Base-by-base conservation (phyloP, 2,113 vertebrate species). In the Microtus richardsoni region DNA sequence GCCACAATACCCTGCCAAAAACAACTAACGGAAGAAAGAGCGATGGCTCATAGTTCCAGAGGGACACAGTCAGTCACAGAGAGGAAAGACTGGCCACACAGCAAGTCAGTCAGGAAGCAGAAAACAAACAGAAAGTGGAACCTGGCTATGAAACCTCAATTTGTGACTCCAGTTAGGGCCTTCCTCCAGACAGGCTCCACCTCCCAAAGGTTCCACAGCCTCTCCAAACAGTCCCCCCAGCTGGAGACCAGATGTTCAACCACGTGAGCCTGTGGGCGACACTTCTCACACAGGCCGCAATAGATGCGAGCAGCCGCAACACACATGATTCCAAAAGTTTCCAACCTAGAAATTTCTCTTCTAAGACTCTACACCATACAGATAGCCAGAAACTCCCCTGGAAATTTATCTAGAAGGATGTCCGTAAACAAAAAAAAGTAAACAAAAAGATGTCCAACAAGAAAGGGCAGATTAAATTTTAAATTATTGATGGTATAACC, bases 401-500 rank as follows among this genome's bases (percentile, higher is more conserved):
- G 88, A 95, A 58, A 54, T 62, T 60, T 90, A 73, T 96, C 95
- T 95, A 93, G 39, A 89, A 93, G 71, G 80, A 94, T 92, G 92
- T 94, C 85, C 0, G 0, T 96, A 95, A 89, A 94, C 80, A 91
- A 90, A 82, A 95, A 95, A 91, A 88, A 49, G 74, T 91, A 96
- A 97, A 94, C 73, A 96, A 93, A 84, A 84, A 93, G 90, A 90
- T 96, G 90, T 91, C 94, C 91, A 73, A 90, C 82, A 94, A 49
- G 83, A 36, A 52, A 44, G 58, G 49, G 88, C 2, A 91, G 95
- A 96, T 93, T 95, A 96, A 91, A 95, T 91, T 95, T 95, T 97
- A 93, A 97, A 96, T 92, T 96, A 97, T 97, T 96, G 91, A 96
- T 86, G 73, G 88, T 9, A 74, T 6, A 84, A 91, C 44, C 39